Evolutionary conservation across 2,888 invertebrate genomes (phyloP).

Genomic region (Ornithoptera priamus): DNA sequence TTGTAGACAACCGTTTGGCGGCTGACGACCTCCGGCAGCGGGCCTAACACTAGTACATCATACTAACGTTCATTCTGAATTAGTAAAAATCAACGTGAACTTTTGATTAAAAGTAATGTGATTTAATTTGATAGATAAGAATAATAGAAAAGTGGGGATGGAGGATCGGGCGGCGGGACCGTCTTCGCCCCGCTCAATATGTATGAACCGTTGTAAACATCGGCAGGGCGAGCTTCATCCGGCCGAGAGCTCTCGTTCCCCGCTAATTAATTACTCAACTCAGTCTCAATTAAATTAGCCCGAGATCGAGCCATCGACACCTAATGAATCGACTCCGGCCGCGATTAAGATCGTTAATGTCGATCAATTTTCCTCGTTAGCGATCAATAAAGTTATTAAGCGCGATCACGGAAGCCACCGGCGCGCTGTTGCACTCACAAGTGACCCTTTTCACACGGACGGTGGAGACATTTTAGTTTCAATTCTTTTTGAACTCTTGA

Average conservation of each 20-base stretch:
- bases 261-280: conserved; percentile 79
- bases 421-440: conserved; percentile 45
- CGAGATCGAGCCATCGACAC: conserved; percentile 72
- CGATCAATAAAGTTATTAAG: conserved; percentile 68
- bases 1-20: too few relatives aligned
- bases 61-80: too few relatives aligned
- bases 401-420: conserved; percentile 35
- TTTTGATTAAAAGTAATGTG: neutral
- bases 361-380: conserved; percentile 72
- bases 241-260: conserved; percentile 71
- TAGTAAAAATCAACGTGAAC: too few relatives aligned
- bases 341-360: conserved; percentile 74
- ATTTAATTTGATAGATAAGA: neutral
- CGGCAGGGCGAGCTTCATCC: conserved; percentile 56
- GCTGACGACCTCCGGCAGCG: too few relatives aligned
- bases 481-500: neutral
- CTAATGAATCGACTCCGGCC: conserved; percentile 69
- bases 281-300: conserved; percentile 78
- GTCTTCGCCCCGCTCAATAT: conserved; percentile 43
- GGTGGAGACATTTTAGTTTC: conserved; percentile 12
- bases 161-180: conserved; percentile 25
- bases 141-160: conserved; percentile 33
- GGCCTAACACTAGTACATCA: too few relatives aligned
- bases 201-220: conserved; percentile 63
- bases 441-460: conserved; percentile 39